These are phyloP conservation scores for Drosophila aff. DNA, from an alignment of 1,140 invertebrate species.

Conservation along the genomic window DNA sequence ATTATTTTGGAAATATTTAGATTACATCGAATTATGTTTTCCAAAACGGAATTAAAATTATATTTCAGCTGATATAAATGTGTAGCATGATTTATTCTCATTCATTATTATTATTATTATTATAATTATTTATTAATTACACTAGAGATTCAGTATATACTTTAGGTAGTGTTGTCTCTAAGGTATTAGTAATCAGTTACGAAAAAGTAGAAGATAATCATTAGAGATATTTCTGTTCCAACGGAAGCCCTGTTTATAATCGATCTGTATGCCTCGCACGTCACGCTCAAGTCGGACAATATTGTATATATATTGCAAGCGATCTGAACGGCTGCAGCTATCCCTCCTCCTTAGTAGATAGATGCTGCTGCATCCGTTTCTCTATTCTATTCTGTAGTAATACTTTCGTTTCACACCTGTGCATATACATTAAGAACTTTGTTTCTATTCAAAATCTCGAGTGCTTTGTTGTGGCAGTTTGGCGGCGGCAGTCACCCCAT, in stretches of 20 bases:
- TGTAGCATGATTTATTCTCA: conserved; percentile 20
- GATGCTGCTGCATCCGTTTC: conserved; percentile 5
- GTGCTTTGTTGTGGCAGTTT: conserved; percentile 49
- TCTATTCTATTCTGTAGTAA: conserved; percentile 55
- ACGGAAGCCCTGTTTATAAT: conserved; percentile 26
- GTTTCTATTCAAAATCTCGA: conserved; percentile 18
- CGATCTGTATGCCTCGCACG: conserved; percentile 13
- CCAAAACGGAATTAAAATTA: conserved; percentile 27
- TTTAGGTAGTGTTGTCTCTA: conserved; percentile 35
- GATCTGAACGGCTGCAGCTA: neutral
- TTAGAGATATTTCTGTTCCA: conserved; percentile 4
- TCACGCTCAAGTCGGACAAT: conserved; percentile 6
- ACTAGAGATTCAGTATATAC: conserved; percentile 38
- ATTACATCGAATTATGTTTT: conserved; percentile 19
- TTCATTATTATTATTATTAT: conserved; percentile 20
- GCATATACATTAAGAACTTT: conserved; percentile 17
- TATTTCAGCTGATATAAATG: conserved; percentile 13
- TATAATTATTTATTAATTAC: conserved; percentile 29
- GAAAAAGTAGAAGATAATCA: conserved; percentile 38
- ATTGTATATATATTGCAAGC: conserved; percentile 10
- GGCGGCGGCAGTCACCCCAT: conserved; percentile 10
- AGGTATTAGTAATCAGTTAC: conserved; percentile 60
- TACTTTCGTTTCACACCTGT: conserved; percentile 60
- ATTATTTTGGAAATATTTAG: conserved; percentile 29
- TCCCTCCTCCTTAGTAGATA: too few relatives aligned